phyloP scores from a whole-genome alignment of 2,113 vertebrate genomes.

The Saccopteryx leptura region DNA sequence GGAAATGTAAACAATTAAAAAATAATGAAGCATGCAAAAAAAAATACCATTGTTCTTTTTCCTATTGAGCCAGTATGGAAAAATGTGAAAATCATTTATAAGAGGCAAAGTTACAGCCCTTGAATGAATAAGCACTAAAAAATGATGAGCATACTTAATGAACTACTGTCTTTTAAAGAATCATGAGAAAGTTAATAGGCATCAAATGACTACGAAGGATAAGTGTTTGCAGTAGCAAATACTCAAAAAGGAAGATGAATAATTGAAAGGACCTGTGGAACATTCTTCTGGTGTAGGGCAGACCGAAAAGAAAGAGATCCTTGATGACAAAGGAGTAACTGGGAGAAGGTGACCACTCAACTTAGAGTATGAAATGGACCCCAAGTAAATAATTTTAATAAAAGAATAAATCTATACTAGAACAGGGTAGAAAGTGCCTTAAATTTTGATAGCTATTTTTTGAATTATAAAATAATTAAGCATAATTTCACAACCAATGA shows the following conservation, averaged over 20 bases:
- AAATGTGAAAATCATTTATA: slow-evolving; percentile 35
- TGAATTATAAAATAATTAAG: neutral
- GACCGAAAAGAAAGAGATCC: neutral
- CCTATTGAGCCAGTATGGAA: neutral
- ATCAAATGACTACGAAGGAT: neutral
- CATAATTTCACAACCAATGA: neutral
- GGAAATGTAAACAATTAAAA: slow-evolving; percentile 55
- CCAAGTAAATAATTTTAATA: neutral
- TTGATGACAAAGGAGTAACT: neutral
- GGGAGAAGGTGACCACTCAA: neutral
- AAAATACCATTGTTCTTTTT: neutral
- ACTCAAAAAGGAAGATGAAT: neutral
- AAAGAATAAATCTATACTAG: neutral
- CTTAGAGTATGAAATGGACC: neutral
- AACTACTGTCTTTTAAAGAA: slow-evolving; percentile 1
- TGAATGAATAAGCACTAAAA: neutral
- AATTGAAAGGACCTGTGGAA: neutral
- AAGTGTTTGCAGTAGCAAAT: neutral
- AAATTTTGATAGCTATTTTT: neutral
- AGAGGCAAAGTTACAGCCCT: neutral
- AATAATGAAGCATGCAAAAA: slow-evolving; percentile 28
- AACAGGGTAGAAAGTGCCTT: neutral
- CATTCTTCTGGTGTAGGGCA: neutral
- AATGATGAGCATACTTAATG: neutral
- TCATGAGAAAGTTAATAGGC: neutral